Conservation (phyloP, 2,797 vertebrate species). For the Spondyliosoma cantharus region DNA sequence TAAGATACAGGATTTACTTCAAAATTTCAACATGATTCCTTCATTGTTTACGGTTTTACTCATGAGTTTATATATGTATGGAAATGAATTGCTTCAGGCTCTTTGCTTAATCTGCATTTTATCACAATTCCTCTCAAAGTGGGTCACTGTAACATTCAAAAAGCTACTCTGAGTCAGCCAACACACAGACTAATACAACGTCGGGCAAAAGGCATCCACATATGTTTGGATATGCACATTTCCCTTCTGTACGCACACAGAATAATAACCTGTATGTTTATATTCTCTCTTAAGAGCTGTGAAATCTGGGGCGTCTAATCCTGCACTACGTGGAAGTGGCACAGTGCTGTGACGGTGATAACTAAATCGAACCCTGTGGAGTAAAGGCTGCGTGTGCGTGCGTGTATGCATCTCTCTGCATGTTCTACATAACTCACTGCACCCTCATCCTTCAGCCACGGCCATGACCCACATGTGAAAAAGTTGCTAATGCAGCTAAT, state of each 20-base stretch:
- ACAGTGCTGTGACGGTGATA: slow-evolving; percentile 47
- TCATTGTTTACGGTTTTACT: slow-evolving; percentile 9
- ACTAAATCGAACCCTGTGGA: slow-evolving; percentile 48
- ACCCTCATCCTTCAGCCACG: slow-evolving; percentile 43
- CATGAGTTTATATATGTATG: not conserved
- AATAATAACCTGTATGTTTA: slow-evolving; percentile 57
- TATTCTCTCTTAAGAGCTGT: slow-evolving; percentile 55
- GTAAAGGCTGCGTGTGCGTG: slow-evolving; percentile 5
- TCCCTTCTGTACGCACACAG: slow-evolving; percentile 26
- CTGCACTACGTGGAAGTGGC: slow-evolving; percentile 17
- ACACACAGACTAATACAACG: slow-evolving; percentile 32
- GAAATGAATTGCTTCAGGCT: slow-evolving; percentile 28
- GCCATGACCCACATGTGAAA: slow-evolving; percentile 63
- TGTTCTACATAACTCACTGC: slow-evolving; percentile 34
- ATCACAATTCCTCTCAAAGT: slow-evolving; percentile 40
- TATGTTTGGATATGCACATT: slow-evolving; percentile 50
- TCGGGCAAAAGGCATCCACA: slow-evolving; percentile 40
- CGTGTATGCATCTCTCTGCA: slow-evolving; percentile 22
- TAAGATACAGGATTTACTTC: not conserved
- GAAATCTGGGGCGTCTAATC: slow-evolving; percentile 67
- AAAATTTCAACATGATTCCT: not conserved
- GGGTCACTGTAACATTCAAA: slow-evolving; percentile 24
- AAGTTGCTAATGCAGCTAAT: slow-evolving; percentile 52
- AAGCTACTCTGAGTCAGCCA: slow-evolving; percentile 37
- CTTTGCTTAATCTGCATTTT: slow-evolving; percentile 35